These are phyloP conservation scores for Falcaria lacertinaria DNA, from an alignment of 2,888 invertebrate species.

Conservation along the genomic window DNA sequence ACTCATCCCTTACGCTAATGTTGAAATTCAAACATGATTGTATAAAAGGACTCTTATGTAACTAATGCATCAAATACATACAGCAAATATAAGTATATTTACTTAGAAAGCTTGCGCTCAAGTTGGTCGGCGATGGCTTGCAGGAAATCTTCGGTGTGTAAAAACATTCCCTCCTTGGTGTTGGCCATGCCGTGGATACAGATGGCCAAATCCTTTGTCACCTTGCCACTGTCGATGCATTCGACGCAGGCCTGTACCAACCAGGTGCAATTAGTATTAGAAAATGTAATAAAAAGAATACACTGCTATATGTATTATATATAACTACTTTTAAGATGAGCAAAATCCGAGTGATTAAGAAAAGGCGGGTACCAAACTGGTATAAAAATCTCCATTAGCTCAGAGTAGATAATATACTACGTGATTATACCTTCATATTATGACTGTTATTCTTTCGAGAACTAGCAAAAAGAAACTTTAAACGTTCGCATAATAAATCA, in stretches of 20 bases:
- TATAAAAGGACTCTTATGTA: slow-evolving; percentile 1
- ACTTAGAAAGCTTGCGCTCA: slow-evolving; percentile 70
- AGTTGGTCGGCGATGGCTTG: slow-evolving; percentile 88
- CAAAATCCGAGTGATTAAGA: too few relatives aligned
- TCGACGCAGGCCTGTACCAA: slow-evolving; percentile 85
- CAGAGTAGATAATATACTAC: too few relatives aligned
- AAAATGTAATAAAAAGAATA: too few relatives aligned
- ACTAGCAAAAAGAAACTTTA: too few relatives aligned
- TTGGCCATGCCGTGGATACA: slow-evolving; percentile 91
- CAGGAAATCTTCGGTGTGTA: slow-evolving; percentile 92
- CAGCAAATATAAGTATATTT: slow-evolving; percentile 19
- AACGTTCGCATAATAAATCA: too few relatives aligned
- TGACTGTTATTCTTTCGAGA: too few relatives aligned
- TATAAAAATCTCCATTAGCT: too few relatives aligned
- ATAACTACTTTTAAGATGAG: too few relatives aligned
- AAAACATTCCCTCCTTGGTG: slow-evolving; percentile 89
- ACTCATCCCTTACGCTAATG: not conserved
- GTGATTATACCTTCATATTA: too few relatives aligned
- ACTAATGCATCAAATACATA: slow-evolving; percentile 1
- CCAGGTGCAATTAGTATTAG: slow-evolving; percentile 9
- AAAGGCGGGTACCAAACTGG: too few relatives aligned
- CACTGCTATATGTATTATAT: too few relatives aligned
- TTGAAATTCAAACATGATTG: not conserved
- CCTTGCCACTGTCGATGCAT: slow-evolving; percentile 89
- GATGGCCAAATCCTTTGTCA: slow-evolving; percentile 93